phyloP scores from a whole-genome alignment of 2,888 invertebrate genomes.

The Metacarcinus magister region DNA sequence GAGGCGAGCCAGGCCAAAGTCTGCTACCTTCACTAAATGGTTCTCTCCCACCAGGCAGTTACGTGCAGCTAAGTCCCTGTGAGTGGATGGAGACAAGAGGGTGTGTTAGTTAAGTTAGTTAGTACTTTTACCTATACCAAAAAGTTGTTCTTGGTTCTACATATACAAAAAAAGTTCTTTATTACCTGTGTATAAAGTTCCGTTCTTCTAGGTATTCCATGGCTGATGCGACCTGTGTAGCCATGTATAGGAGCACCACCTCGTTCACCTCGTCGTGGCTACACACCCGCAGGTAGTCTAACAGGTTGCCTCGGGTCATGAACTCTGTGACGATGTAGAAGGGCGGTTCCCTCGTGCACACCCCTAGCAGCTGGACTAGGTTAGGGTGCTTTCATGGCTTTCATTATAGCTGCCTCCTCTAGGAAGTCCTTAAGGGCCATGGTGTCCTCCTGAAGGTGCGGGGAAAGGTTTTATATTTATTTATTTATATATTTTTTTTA shows the following conservation, averaged over 20 bases:
- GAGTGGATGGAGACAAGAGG: neutral
- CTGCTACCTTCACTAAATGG: constrained; percentile 99
- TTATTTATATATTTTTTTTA: too few species aligned
- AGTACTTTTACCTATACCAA: too few species aligned
- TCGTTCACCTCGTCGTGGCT: constrained; percentile 95
- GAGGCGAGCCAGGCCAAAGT: constrained; percentile 98
- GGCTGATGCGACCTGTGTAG: constrained; percentile 99
- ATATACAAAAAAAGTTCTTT: too few species aligned
- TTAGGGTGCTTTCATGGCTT: constrained; percentile 99
- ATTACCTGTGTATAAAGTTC: constrained; percentile 95
- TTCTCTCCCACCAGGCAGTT: constrained; percentile 99
- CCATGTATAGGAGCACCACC: constrained; percentile 98
- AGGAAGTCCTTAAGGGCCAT: constrained; percentile 99
- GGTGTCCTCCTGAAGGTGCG: constrained; percentile 91
- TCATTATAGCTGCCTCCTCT: constrained; percentile 99
- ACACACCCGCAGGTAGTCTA: constrained; percentile 96
- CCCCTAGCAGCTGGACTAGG: constrained; percentile 98
- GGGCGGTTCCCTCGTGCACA: constrained; percentile 99
- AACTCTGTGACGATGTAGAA: constrained; percentile 99
- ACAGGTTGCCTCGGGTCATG: constrained; percentile 98
- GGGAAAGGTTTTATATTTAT: neutral
- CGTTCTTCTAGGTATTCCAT: constrained; percentile 99
- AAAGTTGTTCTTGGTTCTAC: too few species aligned
- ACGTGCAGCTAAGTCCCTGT: constrained; percentile 98
- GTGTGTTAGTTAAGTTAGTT: neutral